phyloP scores from a whole-genome alignment of 2,113 vertebrate species.

The Mohoua ochrocephala region DNA sequence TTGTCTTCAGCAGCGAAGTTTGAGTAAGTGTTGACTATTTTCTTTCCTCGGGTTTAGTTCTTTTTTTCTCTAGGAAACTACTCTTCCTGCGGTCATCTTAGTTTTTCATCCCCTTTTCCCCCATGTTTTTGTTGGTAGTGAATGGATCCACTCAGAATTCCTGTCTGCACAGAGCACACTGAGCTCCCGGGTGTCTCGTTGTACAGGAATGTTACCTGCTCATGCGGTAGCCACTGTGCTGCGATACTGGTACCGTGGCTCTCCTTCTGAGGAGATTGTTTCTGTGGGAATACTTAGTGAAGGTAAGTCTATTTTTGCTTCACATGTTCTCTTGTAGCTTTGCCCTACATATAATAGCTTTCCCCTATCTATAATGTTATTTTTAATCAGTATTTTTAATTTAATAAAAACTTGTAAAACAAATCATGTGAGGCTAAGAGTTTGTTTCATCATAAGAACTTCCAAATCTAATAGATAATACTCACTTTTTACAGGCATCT shows the following conservation, averaged over 20 bases:
- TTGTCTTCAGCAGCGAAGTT: not conserved
- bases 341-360: not conserved
- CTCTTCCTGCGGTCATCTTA: not conserved
- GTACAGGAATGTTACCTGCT: slow-evolving; percentile 69
- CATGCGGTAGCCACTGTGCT: slow-evolving; percentile 74
- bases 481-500: not conserved
- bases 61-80: not conserved
- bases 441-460: not conserved
- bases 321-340: not conserved
- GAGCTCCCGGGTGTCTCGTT: not conserved
- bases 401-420: not conserved
- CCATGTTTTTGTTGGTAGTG: slow-evolving; percentile 46
- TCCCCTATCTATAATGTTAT: not conserved
- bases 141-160: slow-evolving; percentile 80
- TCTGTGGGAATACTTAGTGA: slow-evolving; percentile 82
- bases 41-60: not conserved
- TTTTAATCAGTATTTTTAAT: not conserved
- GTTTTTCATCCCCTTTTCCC: not conserved
- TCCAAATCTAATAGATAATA: not conserved
- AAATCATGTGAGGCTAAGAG: not conserved
- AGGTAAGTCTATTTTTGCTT: slow-evolving; percentile 70
- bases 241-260: slow-evolving; percentile 78
- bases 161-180: slow-evolving; percentile 21
- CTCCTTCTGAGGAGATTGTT: slow-evolving; percentile 69
- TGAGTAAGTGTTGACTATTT: not conserved